Conservation (phyloP, 2,888 invertebrate species). For the Uropetala carovei region DNA sequence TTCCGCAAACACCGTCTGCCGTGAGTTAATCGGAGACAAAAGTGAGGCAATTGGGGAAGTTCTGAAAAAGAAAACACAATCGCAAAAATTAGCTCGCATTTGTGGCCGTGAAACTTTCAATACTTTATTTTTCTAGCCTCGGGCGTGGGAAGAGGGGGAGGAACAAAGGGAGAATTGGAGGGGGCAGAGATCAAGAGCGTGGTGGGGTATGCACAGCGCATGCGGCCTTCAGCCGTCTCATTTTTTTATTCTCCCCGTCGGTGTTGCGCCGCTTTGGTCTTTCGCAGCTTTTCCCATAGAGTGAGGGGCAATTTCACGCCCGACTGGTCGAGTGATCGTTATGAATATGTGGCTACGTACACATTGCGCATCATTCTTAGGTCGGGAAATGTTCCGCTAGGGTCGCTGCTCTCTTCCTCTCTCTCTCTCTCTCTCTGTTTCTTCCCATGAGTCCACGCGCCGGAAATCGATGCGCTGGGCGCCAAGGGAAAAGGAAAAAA, state of each 20-base stretch:
- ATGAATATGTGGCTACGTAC: neutral
- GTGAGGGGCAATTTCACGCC: slow-evolving; percentile 46
- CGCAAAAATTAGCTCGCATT: slow-evolving; percentile 34
- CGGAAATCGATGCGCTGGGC: neutral
- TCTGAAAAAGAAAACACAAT: slow-evolving; percentile 16
- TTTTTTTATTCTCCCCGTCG: neutral
- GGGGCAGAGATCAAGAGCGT: neutral
- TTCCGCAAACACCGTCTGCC: neutral
- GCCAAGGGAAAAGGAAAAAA: neutral
- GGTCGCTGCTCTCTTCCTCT: slow-evolving; percentile 10
- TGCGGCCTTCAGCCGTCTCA: neutral
- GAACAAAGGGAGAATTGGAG: neutral
- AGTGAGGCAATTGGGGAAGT: slow-evolving; percentile 41
- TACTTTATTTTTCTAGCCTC: slow-evolving; percentile 42
- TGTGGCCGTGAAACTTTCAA: slow-evolving; percentile 51
- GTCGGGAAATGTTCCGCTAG: slow-evolving; percentile 34
- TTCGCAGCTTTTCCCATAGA: slow-evolving; percentile 43
- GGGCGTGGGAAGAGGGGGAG: neutral
- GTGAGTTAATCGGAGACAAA: slow-evolving; percentile 23
- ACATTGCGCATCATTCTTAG: slow-evolving; percentile 33
- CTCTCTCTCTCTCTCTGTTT: neutral
- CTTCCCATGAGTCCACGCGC: slow-evolving; percentile 7
- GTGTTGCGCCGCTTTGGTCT: neutral
- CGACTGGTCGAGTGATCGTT: neutral
- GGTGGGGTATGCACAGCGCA: neutral